phyloP scores from a whole-genome alignment of 2,888 invertebrate species.

The Stenodema calcarata region DNA sequence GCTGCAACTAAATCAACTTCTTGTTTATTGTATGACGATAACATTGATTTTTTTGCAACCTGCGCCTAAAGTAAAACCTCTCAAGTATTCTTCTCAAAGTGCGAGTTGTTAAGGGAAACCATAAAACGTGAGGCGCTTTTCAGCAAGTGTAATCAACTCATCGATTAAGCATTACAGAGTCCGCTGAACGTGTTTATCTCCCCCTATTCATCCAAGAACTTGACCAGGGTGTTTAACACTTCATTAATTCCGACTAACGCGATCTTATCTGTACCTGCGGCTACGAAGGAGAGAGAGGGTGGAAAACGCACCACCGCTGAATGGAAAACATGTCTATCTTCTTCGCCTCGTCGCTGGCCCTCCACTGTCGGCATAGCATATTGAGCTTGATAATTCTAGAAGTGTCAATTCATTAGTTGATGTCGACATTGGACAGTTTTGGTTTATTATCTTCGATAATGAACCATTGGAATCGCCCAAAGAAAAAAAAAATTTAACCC shows the following conservation, averaged over 20 bases:
- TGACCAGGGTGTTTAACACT: constrained; percentile 39
- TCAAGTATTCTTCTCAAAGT: background rate
- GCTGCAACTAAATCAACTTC: background rate
- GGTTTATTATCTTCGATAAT: too few relatives aligned
- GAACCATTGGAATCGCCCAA: too few relatives aligned
- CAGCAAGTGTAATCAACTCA: constrained; percentile 1
- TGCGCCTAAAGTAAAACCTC: background rate
- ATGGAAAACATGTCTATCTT: background rate
- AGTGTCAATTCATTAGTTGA: too few relatives aligned
- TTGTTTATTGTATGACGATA: background rate
- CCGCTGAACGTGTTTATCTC: background rate
- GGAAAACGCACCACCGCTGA: background rate
- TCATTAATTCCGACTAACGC: constrained; percentile 15
- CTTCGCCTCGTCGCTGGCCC: background rate
- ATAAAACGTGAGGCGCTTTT: background rate
- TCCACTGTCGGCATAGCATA: background rate
- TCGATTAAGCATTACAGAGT: background rate
- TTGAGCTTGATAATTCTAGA: background rate
- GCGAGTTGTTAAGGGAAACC: background rate
- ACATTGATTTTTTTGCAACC: too few relatives aligned
- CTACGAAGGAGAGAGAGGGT: background rate
- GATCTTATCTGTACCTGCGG: background rate
- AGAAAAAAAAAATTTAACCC: too few relatives aligned
- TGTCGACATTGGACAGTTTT: too few relatives aligned
- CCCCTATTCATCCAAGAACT: constrained; percentile 15